Evolutionary conservation across 2,888 invertebrate species (phyloP), one percentile per base, ranked within the genome.

Genomic region (Cheilosia pagana): DNA sequence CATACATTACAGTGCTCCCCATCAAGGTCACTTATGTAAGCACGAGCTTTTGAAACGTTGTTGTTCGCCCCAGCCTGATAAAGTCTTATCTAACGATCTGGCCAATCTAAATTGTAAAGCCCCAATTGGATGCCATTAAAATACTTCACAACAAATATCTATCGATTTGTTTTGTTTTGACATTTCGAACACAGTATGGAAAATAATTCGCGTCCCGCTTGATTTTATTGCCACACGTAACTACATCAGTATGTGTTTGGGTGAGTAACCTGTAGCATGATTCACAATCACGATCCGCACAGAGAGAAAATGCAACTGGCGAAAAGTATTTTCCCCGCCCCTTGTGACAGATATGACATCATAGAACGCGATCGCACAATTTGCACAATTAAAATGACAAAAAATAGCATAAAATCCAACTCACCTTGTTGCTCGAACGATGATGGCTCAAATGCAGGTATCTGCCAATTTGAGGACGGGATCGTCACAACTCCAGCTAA

Each of bases 341-440:
- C n/a, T n/a, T n/a, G n/a, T 19, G 23, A 39, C n/a, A 21, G n/a
- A 14, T 28, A 39, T 25, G 67, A 70, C 39, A 21, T 77, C 75
- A 86, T 87, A 85, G 87, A 60, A 87, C 87, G 87, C 81, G 77
- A 59, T 53, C 35, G 21, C 4, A 48, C 31, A 45, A 74, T 50
- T 72, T 10, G 41, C 19, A n/a, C 8, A 65, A 53, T 39, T 7
- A 50, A 41, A 71, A 12, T 35, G 10, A 4, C 19, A 23, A 2
- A 45, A 52, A 43, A 43, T 12, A 67, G 4, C 31, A 31, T 14
- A 0, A 48, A 23, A 19, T 45, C 6, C 48, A 10, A 88, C 89
- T 88, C 72, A 91, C 91, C 91, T 91, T 91, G 91, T 79, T 91
- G 91, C 75, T 91, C 91, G 50, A 85, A 85, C 23, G 83, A 19